Evolutionary conservation across 2,888 invertebrate species (phyloP).

Genomic region (Dynastes grantii): DNA sequence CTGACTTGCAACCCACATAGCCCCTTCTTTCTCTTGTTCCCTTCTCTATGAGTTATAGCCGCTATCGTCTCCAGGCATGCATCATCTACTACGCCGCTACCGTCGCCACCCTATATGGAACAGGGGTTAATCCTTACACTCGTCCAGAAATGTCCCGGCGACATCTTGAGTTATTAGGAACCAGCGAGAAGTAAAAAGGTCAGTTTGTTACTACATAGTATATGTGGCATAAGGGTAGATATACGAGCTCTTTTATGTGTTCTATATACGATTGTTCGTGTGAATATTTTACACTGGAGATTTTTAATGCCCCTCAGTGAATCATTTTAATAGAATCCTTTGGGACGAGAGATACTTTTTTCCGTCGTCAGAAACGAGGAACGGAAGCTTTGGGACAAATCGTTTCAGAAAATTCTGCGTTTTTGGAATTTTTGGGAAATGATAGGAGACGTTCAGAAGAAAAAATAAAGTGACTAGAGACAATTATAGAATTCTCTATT

Average conservation of each 20-base stretch:
- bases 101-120: neutral
- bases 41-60: slow-evolving; percentile 54
- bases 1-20: slow-evolving; percentile 46
- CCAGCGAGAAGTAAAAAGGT: slow-evolving; percentile 49
- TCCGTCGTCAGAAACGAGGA: neutral
- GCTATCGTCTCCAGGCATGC: slow-evolving; percentile 55
- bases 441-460: neutral
- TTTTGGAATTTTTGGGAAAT: slow-evolving; percentile 8
- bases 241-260: slow-evolving; percentile 41
- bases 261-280: slow-evolving; percentile 35
- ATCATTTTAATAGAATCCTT: slow-evolving; percentile 43
- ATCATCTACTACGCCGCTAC: slow-evolving; percentile 45
- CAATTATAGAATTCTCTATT: no score
- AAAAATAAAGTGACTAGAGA: neutral
- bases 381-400: no score
- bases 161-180: slow-evolving; percentile 50
- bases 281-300: slow-evolving; percentile 50
- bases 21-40: slow-evolving; percentile 29
- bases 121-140: slow-evolving; percentile 52
- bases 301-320: slow-evolving; percentile 40
- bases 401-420: slow-evolving; percentile 12
- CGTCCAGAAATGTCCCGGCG: slow-evolving; percentile 50
- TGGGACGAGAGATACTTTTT: slow-evolving; percentile 25
- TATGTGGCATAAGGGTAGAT: slow-evolving; percentile 31
- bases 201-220: slow-evolving; percentile 45